Conservation (phyloP, 2,113 vertebrate species). For the Epinephelus lanceolatus region DNA sequence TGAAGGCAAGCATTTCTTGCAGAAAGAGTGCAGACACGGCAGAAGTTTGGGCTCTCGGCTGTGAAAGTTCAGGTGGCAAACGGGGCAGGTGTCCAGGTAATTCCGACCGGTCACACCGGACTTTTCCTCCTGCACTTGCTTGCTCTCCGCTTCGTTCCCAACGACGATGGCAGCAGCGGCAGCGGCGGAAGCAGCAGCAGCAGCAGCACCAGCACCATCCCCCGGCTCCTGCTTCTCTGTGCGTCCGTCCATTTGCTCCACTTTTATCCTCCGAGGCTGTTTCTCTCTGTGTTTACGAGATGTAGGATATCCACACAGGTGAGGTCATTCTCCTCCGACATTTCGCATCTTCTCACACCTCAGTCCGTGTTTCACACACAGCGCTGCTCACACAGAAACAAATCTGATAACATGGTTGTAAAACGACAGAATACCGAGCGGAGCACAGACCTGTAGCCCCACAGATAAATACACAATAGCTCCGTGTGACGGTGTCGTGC, state of each 20-base stretch:
- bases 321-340: not conserved
- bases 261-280: not conserved
- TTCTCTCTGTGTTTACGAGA: not conserved
- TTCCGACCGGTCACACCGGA: constrained; percentile 74
- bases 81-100: constrained; percentile 92
- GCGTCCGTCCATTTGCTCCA: constrained; percentile 35
- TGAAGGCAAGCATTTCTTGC: constrained; percentile 89
- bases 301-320: not conserved
- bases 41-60: constrained; percentile 92
- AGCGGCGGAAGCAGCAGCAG: not conserved
- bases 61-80: constrained; percentile 90
- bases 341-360: constrained; percentile 16
- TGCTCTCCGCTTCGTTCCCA: constrained; percentile 93
- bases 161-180: constrained; percentile 67
- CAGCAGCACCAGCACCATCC: constrained; percentile 57
- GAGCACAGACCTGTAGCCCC: not conserved
- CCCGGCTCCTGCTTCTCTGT: not conserved
- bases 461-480: not conserved
- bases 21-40: constrained; percentile 93
- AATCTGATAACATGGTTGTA: not conserved
- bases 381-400: too few relatives aligned
- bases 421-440: not conserved
- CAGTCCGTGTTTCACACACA: not conserved
- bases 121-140: constrained; percentile 84
- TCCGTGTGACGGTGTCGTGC: not conserved